phyloP scores from a whole-genome alignment of 2,888 invertebrate genomes.

The Boloria selene region DNA sequence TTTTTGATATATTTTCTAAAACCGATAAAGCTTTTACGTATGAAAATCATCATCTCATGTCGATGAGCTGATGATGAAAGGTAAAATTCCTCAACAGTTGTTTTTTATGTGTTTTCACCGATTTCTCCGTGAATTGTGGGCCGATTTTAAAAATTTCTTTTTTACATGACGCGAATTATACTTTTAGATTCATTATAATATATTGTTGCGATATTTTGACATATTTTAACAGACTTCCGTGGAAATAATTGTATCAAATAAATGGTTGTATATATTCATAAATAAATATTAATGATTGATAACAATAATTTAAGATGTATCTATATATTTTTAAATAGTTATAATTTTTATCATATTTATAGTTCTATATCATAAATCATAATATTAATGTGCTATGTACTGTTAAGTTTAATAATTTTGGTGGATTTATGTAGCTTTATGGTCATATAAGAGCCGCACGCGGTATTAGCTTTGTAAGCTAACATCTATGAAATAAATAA shows the following conservation, averaged over 20 bases:
- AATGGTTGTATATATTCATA: background rate
- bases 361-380: background rate
- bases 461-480: constrained; percentile 19
- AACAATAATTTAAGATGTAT: background rate
- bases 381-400: constrained; percentile 22
- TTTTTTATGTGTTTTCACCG: too few species aligned
- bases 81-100: too few species aligned
- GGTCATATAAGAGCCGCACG: constrained; percentile 19
- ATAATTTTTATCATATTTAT: constrained; percentile 14
- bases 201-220: background rate
- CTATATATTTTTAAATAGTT: constrained; percentile 3
- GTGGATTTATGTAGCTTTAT: constrained; percentile 20
- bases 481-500: constrained; percentile 17
- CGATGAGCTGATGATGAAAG: too few species aligned
- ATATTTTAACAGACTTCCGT: background rate
- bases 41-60: too few species aligned
- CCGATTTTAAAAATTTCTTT: too few species aligned
- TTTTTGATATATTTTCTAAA: too few species aligned
- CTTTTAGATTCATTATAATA: background rate
- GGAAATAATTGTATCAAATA: too few species aligned
- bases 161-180: too few species aligned
- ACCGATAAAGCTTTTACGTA: too few species aligned
- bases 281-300: background rate
- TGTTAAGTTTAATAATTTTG: constrained; percentile 20
- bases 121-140: too few species aligned